Base-by-base conservation (phyloP, 2,113 vertebrate genomes). In the Lamprologus callipterus region DNA sequence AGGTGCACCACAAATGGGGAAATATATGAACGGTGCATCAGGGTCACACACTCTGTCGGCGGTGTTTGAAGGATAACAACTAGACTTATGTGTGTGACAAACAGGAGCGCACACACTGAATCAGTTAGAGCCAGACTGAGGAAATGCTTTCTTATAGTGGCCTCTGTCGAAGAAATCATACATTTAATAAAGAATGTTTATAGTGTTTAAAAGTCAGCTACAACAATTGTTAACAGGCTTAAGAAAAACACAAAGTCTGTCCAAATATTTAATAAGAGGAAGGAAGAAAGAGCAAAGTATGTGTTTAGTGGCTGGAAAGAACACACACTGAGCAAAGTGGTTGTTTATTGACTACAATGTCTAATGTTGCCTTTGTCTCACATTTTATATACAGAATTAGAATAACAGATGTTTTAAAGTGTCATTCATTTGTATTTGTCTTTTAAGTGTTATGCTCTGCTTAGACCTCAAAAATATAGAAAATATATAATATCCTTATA, bases 1-100 rank as follows among this genome's bases (percentile, higher is more conserved):
- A 97, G 97, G 96, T 97, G 97, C 95, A 95, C 95, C 80, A 92
- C 90, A 93, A 96, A 95, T 86, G 93, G 85, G 88, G 86, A 91
- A 93, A 96, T 95, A 94, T 95, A 93, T 88, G 94, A 95, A 94
- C 33, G 78, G 87, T 91, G 92, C 92, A 93, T 87, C 81, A 89
- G 87, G 86, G 92, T 92, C 89, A 91, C 87, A 90, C 85, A 89
- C 90, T 85, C 83, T 88, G 87, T 91, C 81, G 58, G 60, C 82
- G 63, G 60, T 26, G 83, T 94, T 92, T 91, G 86, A 94, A 92
- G 85, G 85, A 63, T 70, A 81, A 68, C 58, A 88, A 70, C 68
- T 33, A 82, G 81, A 92, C 57, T 79, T 86, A 40, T 80, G 70
- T 81, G 58, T 85, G 84, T 79, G 88, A 90, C 63, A 83, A 89